Percentiles rank a stretch among this genome's conserved stretches.
Evolutionary conservation across 2,888 invertebrate genomes (phyloP).

Genomic region (Aleiodes alternator): DNA sequence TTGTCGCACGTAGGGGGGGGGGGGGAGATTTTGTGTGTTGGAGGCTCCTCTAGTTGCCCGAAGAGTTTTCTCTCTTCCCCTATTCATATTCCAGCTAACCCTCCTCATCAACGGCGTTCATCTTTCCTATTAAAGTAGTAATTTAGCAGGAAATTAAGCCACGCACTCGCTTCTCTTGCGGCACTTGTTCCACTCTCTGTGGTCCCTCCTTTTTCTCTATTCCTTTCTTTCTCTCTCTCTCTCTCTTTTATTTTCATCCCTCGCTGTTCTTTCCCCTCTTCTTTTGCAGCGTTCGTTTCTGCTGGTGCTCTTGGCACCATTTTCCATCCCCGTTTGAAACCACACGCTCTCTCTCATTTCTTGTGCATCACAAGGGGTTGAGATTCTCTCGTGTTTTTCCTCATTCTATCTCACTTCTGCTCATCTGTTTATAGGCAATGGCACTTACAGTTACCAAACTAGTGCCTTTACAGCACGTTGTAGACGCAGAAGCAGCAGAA

Average conservation of each 20-base stretch:
- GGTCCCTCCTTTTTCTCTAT: conserved; percentile 55
- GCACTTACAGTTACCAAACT: conserved; percentile 39
- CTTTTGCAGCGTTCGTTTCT: conserved; percentile 29
- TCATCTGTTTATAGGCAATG: neutral
- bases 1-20: conserved; percentile 42
- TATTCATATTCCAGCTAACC: conserved; percentile 75
- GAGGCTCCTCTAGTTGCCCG: conserved; percentile 50
- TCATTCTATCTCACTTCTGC: conserved; percentile 29
- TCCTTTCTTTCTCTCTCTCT: conserved; percentile 48
- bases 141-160: conserved; percentile 76
- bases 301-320: conserved; percentile 44
- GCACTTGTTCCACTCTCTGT: conserved; percentile 64
- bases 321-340: conserved; percentile 37
- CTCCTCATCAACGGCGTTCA: conserved; percentile 76
- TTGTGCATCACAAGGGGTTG: conserved; percentile 34
- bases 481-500: neutral
- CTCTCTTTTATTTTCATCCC: conserved; percentile 42
- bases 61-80: conserved; percentile 65
- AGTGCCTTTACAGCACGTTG: conserved; percentile 25
- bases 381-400: conserved; percentile 46
- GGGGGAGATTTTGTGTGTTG: conserved; percentile 18
- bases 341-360: conserved; percentile 45
- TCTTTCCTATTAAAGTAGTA: conserved; percentile 76
- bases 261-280: conserved; percentile 32
- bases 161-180: conserved; percentile 69